Evolutionary conservation across 2,113 vertebrate species (phyloP).

Genomic region (Oryzias melastigma): DNA sequence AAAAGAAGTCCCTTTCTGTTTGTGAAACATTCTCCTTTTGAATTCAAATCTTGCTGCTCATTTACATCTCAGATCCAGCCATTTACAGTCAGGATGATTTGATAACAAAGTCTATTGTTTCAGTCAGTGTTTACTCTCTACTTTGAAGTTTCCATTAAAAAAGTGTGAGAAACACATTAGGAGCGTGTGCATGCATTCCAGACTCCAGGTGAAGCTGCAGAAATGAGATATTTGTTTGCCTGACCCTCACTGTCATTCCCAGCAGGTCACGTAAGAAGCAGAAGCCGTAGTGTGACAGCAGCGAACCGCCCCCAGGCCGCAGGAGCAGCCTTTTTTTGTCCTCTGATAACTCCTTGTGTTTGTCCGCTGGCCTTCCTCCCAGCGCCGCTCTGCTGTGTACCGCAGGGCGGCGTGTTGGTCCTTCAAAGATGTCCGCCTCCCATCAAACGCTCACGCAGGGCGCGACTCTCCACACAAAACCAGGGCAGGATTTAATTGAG

Average conservation of each 20-base stretch:
- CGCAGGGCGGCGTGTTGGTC: conserved; percentile 16
- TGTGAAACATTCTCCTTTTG: too few relatives aligned
- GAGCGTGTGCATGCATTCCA: background rate
- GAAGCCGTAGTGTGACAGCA: conserved; percentile 1
- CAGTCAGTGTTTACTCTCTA: too few relatives aligned
- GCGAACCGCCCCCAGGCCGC: conserved; percentile 6
- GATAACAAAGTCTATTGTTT: too few relatives aligned
- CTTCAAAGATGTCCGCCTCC: conserved; percentile 32
- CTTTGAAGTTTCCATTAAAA: too few relatives aligned
- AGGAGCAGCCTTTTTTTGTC: conserved; percentile 32
- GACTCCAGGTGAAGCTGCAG: conserved; percentile 2
- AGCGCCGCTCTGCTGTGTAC: background rate
- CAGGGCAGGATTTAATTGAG: conserved; percentile 44
- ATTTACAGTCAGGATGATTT: too few relatives aligned
- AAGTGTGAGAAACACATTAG: too few relatives aligned
- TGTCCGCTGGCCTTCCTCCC: conserved; percentile 7
- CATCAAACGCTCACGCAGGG: background rate
- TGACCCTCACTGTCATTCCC: conserved; percentile 24
- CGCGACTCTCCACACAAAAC: conserved; percentile 13
- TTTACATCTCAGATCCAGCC: too few relatives aligned
- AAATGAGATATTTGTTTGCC: conserved; percentile 21
- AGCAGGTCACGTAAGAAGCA: conserved; percentile 11
- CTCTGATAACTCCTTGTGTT: conserved; percentile 37
- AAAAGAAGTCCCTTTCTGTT: too few relatives aligned
- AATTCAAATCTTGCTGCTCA: too few relatives aligned